Percentiles rank a stretch among this genome's conserved stretches.
Evolutionary conservation across 2,797 vertebrate species (phyloP).

Genomic region (Acanthurus leucopareius): DNA sequence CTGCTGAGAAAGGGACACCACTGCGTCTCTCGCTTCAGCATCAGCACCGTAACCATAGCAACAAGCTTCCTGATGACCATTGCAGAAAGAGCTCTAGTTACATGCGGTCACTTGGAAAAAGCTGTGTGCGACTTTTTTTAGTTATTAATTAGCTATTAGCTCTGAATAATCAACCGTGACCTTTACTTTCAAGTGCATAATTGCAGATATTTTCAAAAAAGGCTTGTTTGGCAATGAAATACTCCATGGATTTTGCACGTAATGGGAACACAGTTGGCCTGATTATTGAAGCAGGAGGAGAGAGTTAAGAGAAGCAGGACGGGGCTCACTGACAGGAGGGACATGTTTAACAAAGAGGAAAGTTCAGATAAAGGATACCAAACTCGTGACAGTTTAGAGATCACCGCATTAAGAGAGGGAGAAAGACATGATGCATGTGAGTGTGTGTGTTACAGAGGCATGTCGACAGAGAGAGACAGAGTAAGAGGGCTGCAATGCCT

Average conservation of each 20-base stretch:
- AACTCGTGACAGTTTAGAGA: constrained; percentile 20
- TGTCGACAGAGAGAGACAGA: constrained; percentile 23
- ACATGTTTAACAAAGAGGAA: background rate
- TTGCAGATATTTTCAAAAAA: background rate
- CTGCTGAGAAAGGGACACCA: constrained; percentile 17
- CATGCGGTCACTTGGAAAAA: constrained; percentile 4
- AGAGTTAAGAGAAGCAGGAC: background rate
- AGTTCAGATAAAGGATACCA: constrained; percentile 25
- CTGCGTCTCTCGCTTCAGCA: constrained; percentile 52
- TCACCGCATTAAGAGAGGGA: constrained; percentile 15
- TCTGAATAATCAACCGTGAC: background rate
- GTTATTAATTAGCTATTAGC: background rate
- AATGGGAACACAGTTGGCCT: background rate
- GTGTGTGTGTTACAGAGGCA: constrained; percentile 20
- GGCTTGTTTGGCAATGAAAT: background rate
- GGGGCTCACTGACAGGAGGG: constrained; percentile 7
- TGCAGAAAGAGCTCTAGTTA: constrained; percentile 19
- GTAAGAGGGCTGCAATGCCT: constrained; percentile 28
- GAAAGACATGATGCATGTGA: background rate
- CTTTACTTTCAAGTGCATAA: background rate
- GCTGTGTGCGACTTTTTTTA: background rate
- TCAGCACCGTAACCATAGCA: constrained; percentile 70
- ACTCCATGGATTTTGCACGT: background rate
- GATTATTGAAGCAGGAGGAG: constrained; percentile 4
- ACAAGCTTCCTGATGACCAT: constrained; percentile 59